Evolutionary conservation across 2,797 vertebrate species (phyloP).

Genomic region (Remorina albescens): DNA sequence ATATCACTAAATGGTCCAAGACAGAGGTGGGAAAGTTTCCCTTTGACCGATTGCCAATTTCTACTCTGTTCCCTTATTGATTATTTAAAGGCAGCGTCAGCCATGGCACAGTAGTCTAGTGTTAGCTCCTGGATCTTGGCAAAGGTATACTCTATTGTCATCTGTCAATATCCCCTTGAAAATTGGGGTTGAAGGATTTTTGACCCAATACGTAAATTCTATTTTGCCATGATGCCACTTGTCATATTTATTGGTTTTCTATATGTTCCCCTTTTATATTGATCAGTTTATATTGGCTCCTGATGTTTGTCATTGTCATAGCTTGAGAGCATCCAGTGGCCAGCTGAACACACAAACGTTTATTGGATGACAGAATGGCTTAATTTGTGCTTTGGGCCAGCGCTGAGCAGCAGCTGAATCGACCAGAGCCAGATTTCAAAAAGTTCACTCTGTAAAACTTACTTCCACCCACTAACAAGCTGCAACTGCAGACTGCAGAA

Average conservation of each 20-base stretch:
- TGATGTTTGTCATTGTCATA: neutral
- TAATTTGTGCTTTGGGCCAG: constrained; percentile 7
- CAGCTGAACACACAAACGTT: neutral
- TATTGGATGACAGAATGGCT: constrained; percentile 19
- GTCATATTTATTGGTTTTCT: neutral
- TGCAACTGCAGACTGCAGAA: constrained; percentile 31
- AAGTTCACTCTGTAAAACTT: constrained; percentile 29
- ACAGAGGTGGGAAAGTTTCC: neutral
- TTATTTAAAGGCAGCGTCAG: neutral
- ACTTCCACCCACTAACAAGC: constrained; percentile 21
- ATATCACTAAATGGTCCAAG: too few relatives aligned
- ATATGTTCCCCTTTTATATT: neutral
- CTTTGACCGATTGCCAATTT: neutral
- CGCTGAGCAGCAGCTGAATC: constrained; percentile 3
- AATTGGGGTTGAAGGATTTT: constrained; percentile 7
- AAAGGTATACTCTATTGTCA: neutral
- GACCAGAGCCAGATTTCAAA: constrained; percentile 15
- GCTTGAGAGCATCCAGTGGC: neutral
- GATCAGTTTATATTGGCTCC: neutral
- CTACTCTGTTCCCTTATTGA: neutral
- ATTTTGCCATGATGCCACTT: neutral
- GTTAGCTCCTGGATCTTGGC: neutral
- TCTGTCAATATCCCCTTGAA: neutral
- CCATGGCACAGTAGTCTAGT: neutral
- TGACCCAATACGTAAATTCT: neutral